Conservation (phyloP, 1,140 invertebrate genomes). For the Zaprionus nigranus region DNA sequence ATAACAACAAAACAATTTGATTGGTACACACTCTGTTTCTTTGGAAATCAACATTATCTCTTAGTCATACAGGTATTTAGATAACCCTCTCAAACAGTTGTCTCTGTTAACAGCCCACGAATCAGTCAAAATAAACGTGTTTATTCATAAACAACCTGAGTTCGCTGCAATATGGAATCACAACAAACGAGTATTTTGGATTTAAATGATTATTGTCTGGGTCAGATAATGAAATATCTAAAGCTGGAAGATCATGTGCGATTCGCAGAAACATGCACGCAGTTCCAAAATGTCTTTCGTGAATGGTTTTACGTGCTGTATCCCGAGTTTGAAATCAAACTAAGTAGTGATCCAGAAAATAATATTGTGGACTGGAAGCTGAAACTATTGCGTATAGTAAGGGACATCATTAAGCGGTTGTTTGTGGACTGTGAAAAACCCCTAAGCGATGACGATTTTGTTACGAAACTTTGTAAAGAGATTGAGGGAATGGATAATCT, state of each 20-base stretch:
- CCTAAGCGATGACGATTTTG: background rate
- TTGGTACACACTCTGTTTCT: background rate
- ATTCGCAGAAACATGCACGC: background rate
- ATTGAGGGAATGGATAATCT: background rate
- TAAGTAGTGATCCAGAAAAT: background rate
- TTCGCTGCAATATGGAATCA: background rate
- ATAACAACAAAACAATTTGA: background rate
- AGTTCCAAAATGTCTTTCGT: background rate
- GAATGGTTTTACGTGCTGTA: background rate
- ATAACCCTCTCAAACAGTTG: background rate
- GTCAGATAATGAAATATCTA: slow-evolving; percentile 18
- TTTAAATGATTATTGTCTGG: slow-evolving; percentile 33
- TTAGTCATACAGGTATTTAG: background rate
- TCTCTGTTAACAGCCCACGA: too few relatives aligned
- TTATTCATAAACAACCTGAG: background rate
- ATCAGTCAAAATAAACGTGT: background rate
- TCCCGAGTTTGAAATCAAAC: background rate
- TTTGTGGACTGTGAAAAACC: background rate
- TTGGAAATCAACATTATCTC: background rate
- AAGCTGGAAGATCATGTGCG: slow-evolving; percentile 10
- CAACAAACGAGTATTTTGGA: slow-evolving; percentile 18
- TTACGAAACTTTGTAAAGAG: background rate
- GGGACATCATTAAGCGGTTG: background rate
- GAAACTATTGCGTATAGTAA: background rate
- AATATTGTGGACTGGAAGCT: background rate